Evolutionary conservation across 1,140 invertebrate species (phyloP).

Genomic region (Ceratosolen fusciceps): DNA sequence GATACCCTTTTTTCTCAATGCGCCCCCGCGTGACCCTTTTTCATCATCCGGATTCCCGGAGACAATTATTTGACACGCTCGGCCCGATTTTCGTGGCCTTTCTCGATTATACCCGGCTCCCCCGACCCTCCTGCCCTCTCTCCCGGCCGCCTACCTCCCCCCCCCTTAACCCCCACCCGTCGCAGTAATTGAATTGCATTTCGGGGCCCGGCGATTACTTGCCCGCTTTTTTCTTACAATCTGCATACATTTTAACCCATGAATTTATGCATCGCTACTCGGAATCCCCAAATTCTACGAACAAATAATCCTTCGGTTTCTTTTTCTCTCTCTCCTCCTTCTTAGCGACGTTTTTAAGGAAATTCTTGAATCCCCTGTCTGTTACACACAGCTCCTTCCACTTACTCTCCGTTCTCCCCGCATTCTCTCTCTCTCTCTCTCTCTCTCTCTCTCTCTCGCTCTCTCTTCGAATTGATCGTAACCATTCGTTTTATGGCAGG

Average conservation of each 20-base stretch:
- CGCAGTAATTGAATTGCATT: no score
- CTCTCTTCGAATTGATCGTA: no score
- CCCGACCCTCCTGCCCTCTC: no score
- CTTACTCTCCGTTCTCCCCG: no score
- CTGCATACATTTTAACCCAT: not conserved
- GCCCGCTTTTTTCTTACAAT: not conserved
- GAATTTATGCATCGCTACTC: not conserved
- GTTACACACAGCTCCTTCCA: no score
- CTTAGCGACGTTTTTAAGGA: not conserved
- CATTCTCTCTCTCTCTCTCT: no score
- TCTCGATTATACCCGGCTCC: no score
- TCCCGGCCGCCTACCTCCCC: no score
- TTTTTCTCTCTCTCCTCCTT: not conserved
- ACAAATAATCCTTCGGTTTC: not conserved
- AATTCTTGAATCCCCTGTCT: not conserved
- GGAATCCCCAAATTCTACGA: not conserved
- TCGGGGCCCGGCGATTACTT: not conserved
- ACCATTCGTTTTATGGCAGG: not conserved
- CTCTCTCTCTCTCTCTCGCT: not conserved
- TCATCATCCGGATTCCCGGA: conserved; percentile 31
- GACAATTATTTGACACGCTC: conserved; percentile 32
- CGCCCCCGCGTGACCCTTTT: not conserved
- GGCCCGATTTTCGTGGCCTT: conserved; percentile 18
- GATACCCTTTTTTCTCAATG: not conserved
- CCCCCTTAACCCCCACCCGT: no score